Evolutionary conservation across 2,797 vertebrate genomes (phyloP).

Genomic region (Tapera naevia): DNA sequence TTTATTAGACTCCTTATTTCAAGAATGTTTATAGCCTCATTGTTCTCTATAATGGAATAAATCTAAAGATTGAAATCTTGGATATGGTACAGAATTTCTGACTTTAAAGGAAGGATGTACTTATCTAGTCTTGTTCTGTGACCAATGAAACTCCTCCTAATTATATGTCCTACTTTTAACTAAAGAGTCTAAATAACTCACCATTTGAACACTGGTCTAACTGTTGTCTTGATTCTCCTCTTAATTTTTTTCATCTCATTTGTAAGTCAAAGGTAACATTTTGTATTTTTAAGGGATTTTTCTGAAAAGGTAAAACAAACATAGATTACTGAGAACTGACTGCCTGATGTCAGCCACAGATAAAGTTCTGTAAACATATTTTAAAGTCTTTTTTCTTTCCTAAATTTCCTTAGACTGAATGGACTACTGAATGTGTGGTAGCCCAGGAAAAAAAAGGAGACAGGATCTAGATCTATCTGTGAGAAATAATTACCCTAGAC

Average conservation of each 20-base stretch:
- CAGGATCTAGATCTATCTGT: background rate
- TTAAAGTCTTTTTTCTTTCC: background rate
- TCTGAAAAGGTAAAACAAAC: background rate
- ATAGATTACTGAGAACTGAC: background rate
- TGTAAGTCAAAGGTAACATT: background rate
- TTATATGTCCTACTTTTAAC: background rate
- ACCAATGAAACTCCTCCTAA: background rate
- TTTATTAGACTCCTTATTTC: background rate
- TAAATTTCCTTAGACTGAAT: background rate
- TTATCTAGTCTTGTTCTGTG: background rate
- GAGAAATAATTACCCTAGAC: background rate
- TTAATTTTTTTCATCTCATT: background rate
- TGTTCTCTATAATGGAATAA: background rate
- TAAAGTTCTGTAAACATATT: background rate
- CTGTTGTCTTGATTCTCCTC: background rate
- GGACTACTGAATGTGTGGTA: background rate
- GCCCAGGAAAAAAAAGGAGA: background rate
- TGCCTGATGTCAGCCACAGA: background rate
- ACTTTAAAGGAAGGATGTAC: background rate
- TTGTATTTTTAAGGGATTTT: background rate
- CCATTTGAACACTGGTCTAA: background rate
- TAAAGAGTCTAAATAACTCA: background rate
- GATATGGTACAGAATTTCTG: background rate
- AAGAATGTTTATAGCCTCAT: background rate
- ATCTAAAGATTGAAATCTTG: conserved; percentile 18